Conservation (phyloP, 2,888 invertebrate genomes). For the Druceiella hillmani region DNA sequence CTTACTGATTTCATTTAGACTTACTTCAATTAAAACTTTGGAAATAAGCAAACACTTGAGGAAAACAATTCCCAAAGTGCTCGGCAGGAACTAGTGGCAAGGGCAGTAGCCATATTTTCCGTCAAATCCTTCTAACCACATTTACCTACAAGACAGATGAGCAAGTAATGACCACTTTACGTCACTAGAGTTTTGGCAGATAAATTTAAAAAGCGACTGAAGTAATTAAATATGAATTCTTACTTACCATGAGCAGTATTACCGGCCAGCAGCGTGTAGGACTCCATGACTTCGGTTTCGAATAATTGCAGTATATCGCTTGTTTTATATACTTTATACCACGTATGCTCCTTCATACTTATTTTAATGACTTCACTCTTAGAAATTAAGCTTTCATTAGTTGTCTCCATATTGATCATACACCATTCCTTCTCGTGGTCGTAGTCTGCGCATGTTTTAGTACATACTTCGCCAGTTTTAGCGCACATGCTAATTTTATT, state of each 20-base stretch:
- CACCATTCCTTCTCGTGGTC: slow-evolving; percentile 2
- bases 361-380: background rate
- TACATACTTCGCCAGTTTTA: background rate
- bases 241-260: slow-evolving; percentile 57
- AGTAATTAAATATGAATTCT: too few species aligned
- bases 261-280: slow-evolving; percentile 55
- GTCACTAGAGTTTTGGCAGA: too few species aligned
- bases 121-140: too few species aligned
- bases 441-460: background rate
- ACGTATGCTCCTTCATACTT: slow-evolving; percentile 24
- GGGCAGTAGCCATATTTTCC: too few species aligned
- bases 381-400: background rate
- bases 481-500: slow-evolving; percentile 2
- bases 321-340: slow-evolving; percentile 39
- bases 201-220: too few species aligned
- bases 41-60: too few species aligned
- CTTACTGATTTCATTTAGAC: too few species aligned
- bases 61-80: too few species aligned
- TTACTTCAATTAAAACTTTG: too few species aligned
- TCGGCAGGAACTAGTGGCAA: too few species aligned
- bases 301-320: slow-evolving; percentile 35
- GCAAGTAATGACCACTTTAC: too few species aligned
- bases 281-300: slow-evolving; percentile 29
- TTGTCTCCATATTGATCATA: slow-evolving; percentile 8
- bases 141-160: too few species aligned